Base-by-base conservation (phyloP, 2,888 invertebrate genomes). In the Oegoconia quadripuncta region DNA sequence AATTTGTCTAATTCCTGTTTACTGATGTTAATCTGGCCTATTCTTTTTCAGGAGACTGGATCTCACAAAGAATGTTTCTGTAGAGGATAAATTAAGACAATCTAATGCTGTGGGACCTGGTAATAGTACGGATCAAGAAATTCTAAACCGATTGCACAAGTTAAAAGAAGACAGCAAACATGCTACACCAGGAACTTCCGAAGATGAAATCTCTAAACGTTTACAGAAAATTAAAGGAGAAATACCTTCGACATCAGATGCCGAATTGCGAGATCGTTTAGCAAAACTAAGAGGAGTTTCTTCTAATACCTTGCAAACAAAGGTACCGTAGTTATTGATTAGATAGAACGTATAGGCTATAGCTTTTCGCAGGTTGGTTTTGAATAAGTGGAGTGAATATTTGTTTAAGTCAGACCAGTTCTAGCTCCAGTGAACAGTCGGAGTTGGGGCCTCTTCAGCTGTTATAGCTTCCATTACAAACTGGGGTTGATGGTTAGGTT, bases 261-360 rank as follows among this genome's bases (percentile, higher is more conserved):
- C 88, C 22, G 93, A 94, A 59, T 86, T 95, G 46, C 88, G 90
- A 42, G 72, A 79, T 37, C 82, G 94, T 57, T 70, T 95, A 28
- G 91, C 92, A 2, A 89, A 90, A 54, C 75, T 95, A n/a, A 92
- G 91, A 71, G 93, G 91, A 39, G 82, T 90, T 43, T 81, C 88
- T 41, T 29, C 64, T 38, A 46, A 52, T 43, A 46, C 53, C 27
- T 31, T 65, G 20, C 50, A 61, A 32, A 61, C 48, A 37, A 73
- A 80, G 69, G 82, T 76, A 64, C 2, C 11, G n/a, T 25, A 22
- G 8, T 22, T 7, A 9, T 4, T 22, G 22, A 3, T 2, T 22
- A 7, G 6, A 7, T 22, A 5, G n/a, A n/a, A n/a, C n/a, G n/a
- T n/a, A n/a, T n/a, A n/a, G n/a, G n/a, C n/a, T n/a, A n/a, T n/a